phyloP scores from a whole-genome alignment of 2,797 vertebrate species.

The Lagocephalus sceleratus region DNA sequence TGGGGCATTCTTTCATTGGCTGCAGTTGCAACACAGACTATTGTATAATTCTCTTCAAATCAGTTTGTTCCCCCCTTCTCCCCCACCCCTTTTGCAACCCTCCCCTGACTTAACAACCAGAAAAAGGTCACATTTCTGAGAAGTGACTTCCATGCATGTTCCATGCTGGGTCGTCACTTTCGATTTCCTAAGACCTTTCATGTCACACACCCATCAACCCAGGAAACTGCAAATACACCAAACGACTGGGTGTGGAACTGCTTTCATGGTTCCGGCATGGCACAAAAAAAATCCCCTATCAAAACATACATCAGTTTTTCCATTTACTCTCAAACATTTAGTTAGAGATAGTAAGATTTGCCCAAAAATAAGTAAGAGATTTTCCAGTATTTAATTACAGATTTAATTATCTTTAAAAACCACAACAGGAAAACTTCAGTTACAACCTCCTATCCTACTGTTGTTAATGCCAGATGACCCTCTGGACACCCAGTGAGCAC shows the following conservation, averaged over 20 bases:
- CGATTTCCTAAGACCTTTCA: slow-evolving; percentile 78
- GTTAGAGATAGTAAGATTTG: too few species aligned
- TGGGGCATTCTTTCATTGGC: slow-evolving; percentile 61
- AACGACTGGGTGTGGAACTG: slow-evolving; percentile 16
- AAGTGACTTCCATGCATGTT: slow-evolving; percentile 78
- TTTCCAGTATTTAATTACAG: background rate
- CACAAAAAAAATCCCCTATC: background rate
- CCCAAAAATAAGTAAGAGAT: too few species aligned
- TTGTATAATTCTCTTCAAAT: slow-evolving; percentile 74
- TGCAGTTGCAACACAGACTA: slow-evolving; percentile 65
- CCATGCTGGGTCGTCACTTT: slow-evolving; percentile 83
- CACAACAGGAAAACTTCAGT: too few species aligned
- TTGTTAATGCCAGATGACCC: slow-evolving; percentile 40
- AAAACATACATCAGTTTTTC: background rate
- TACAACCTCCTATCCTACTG: slow-evolving; percentile 9
- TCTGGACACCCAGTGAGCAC: slow-evolving; percentile 36
- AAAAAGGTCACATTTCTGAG: slow-evolving; percentile 84
- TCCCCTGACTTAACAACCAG: slow-evolving; percentile 72
- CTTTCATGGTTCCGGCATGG: slow-evolving; percentile 3
- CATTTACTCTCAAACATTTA: too few species aligned
- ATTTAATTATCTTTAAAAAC: slow-evolving; percentile 34
- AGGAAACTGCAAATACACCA: slow-evolving; percentile 36
- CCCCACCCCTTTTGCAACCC: slow-evolving; percentile 40
- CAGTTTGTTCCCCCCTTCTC: slow-evolving; percentile 51
- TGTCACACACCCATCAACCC: slow-evolving; percentile 69